Evolutionary conservation across 2,113 vertebrate species (phyloP), one percentile per base, ranked within the genome.

Genomic region (Larimichthys crocea): DNA sequence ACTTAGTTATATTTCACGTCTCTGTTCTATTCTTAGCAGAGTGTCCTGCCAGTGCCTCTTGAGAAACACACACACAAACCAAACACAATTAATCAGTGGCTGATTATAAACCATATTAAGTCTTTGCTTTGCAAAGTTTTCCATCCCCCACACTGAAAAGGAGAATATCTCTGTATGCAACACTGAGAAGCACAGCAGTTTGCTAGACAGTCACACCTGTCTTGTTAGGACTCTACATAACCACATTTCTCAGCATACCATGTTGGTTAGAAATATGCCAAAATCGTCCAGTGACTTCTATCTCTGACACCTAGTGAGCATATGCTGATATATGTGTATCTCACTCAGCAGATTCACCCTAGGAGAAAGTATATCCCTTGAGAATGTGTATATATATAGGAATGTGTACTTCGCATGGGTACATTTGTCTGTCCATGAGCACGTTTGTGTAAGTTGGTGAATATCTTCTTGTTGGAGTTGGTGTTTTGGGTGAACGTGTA

Each of bases 291-390:
- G 59, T 63, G 83, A 80, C 75, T 82, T 68, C 52, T 79, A 12
- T 72, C 29, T 81, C 72, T 90, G 88, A 87, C 88, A 89, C 46
- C 60, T 68, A 77, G 75, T 86, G 78, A 83, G 69, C 81, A 68
- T 63, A 88, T 69, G 63, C 17, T 89, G 82, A 90, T 91, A 70
- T 84, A 91, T 89, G 86, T 88, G 49, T n/a, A 72, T 76, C 78
- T 80, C 86, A 74, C 79, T 92, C 85, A 86, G 90, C 89, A 92
- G 80, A 92, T 85, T 91, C 82, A 69, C 74, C 52, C 75, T 10
- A 8, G 72, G 76, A 84, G 81, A 89, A 85, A 89, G 74, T 16
- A 60, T 70, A 74, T 82, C 88, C 76, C 85, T 57, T 26, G 76
- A 76, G 82, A 89, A 90, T 89, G 79, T 86, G 75, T 85, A 49